Base-by-base conservation (phyloP, 1,140 invertebrate genomes). In the Diuraphis noxia region DNA sequence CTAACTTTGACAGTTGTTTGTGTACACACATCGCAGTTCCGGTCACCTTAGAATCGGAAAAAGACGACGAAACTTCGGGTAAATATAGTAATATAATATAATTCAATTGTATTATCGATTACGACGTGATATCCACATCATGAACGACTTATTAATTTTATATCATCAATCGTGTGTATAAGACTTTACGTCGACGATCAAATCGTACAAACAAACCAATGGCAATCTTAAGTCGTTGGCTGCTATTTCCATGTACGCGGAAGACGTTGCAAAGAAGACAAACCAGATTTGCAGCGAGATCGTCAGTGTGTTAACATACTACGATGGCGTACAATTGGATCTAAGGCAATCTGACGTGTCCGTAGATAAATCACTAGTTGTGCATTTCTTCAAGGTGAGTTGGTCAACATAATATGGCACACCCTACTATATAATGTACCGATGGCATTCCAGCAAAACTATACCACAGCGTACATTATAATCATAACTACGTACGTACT, bases 271-370 rank as follows among this genome's bases (percentile, higher is more conserved):
- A 40, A 91, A 91, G 43, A 91, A 91, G 43, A 41, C 89, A 19
- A 49, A 81, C 41, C 89, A 82, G 43, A 82, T 91, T 91, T 82
- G 89, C 82, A 72, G 79, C 41, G 56, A 82, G 43, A 88, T 88
- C 41, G 93, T 95, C 9, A 93, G 95, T 23, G 95, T 95, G 92
- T 94, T 94, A 17, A 95, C 94, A 86, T 93, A 95, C 93, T 94
- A 96, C 77, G 96, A 96, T 93, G 96, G 96, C 93, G 93, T 96
- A 4, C 96, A 96, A 92, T 93, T 96, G 25, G 94, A 96, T 93
- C 94, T 96, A 92, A 95, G 94, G n/a, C 94, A 94, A 38, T 94
- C 94, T 93, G 95, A 94, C 93, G 94, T 93, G 93, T 95, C 94
- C 92, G 95, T 94, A 92, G 95, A 93, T 93, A 94, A 96, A 36